phyloP scores from a whole-genome alignment of 2,888 invertebrate species.

The Thyatira batis region DNA sequence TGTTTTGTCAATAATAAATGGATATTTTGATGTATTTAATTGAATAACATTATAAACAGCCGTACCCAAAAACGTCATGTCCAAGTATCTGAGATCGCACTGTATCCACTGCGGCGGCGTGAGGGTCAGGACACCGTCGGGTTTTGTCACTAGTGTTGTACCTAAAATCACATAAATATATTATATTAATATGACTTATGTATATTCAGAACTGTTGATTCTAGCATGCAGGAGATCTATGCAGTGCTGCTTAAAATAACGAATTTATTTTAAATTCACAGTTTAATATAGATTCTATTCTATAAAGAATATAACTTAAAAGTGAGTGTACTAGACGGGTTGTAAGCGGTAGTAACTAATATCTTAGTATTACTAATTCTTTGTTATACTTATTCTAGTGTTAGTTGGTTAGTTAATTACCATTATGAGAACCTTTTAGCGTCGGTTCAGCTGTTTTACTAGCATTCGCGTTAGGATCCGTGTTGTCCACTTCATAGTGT shows the following conservation, averaged over 20 bases:
- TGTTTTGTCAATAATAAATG: too few relatives aligned
- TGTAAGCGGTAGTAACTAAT: too few relatives aligned
- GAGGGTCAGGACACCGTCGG: constrained; percentile 84
- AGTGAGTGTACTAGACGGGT: too few relatives aligned
- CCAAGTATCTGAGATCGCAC: constrained; percentile 95
- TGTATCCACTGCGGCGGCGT: constrained; percentile 98
- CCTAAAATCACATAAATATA: constrained; percentile 31
- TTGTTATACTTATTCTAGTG: neutral
- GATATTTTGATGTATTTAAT: too few relatives aligned
- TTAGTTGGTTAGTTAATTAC: constrained; percentile 30
- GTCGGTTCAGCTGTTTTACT: constrained; percentile 47
- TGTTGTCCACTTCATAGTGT: constrained; percentile 97
- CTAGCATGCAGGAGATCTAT: too few relatives aligned
- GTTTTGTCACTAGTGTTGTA: constrained; percentile 49
- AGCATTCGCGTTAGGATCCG: constrained; percentile 68
- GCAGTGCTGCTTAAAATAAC: too few relatives aligned
- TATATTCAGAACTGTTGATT: too few relatives aligned
- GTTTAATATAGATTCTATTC: too few relatives aligned
- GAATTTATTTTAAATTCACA: too few relatives aligned
- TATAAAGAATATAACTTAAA: too few relatives aligned
- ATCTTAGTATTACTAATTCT: too few relatives aligned
- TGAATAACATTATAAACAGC: too few relatives aligned
- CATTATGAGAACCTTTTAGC: constrained; percentile 55
- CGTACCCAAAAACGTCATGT: constrained; percentile 93
- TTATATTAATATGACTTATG: neutral